phyloP scores from a whole-genome alignment of 2,888 invertebrate genomes.

The Idaea aversata region DNA sequence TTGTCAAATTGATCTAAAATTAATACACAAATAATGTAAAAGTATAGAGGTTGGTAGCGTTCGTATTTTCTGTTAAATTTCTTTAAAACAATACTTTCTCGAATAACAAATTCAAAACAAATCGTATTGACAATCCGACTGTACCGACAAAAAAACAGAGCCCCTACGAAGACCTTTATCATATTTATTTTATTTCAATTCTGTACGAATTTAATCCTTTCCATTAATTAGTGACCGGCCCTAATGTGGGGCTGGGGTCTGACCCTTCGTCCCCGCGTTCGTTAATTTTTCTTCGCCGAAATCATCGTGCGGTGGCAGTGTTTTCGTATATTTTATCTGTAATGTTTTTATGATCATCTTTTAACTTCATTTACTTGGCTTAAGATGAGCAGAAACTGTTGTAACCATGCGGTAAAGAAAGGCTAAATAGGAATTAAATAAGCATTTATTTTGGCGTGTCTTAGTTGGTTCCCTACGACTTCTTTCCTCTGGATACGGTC shows the following conservation, averaged over 20 bases:
- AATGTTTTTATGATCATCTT: background rate
- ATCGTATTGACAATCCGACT: constrained; percentile 57
- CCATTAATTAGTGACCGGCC: constrained; percentile 79
- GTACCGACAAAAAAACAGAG: constrained; percentile 30
- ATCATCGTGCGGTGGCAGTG: background rate
- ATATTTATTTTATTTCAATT: constrained; percentile 81
- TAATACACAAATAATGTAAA: no score
- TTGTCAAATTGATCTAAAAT: no score
- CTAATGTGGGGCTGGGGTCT: constrained; percentile 58
- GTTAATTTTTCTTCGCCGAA: constrained; percentile 70
- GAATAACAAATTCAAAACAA: constrained; percentile 34
- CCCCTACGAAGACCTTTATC: constrained; percentile 69
- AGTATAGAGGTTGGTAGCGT: no score
- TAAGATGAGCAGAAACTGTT: no score
- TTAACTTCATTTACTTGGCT: no score
- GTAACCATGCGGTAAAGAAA: no score
- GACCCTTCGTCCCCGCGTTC: constrained; percentile 53
- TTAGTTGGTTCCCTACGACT: no score
- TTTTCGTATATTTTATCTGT: background rate
- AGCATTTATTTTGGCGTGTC: no score
- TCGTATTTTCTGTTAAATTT: no score
- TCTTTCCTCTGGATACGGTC: no score
- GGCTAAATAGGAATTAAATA: no score
- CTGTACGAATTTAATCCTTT: constrained; percentile 79
- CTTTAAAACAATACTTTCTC: constrained; percentile 19